These are phyloP conservation scores for Drosophila barbarae DNA, from an alignment of 2,888 invertebrate genomes.

Conservation along the genomic window DNA sequence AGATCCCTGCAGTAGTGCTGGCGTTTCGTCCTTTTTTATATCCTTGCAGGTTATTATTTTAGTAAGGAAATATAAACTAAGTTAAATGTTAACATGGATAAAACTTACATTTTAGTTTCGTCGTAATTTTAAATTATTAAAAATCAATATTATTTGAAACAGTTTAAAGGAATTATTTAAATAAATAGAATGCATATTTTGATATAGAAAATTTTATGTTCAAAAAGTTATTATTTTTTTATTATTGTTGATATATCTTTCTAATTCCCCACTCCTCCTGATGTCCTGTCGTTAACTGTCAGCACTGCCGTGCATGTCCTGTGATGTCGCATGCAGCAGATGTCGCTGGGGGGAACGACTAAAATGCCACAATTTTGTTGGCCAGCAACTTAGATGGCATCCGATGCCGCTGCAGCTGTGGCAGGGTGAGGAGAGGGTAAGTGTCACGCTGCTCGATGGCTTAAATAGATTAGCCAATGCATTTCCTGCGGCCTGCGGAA, in stretches of 20 bases:
- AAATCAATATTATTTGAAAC: no score
- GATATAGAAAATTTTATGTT: neutral
- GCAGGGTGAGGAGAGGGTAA: neutral
- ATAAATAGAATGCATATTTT: neutral
- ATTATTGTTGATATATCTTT: no score
- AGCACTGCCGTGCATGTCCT: conserved; percentile 6
- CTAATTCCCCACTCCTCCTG: neutral
- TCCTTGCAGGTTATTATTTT: neutral
- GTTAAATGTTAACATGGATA: no score
- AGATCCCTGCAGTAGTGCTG: neutral
- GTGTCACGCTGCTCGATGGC: conserved; percentile 40
- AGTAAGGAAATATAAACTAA: neutral
- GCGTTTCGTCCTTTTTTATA: neutral
- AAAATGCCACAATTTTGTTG: conserved; percentile 29
- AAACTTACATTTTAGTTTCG: no score
- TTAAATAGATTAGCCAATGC: conserved; percentile 56
- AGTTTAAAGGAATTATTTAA: no score
- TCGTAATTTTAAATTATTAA: no score
- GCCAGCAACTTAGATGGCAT: conserved; percentile 29
- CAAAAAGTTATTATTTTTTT: no score
- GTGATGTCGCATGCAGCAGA: conserved; percentile 30
- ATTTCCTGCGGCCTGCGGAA: conserved; percentile 35
- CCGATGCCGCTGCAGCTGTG: conserved; percentile 1
- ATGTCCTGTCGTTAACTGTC: neutral
- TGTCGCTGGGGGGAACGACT: conserved; percentile 19